phyloP scores from a whole-genome alignment of 2,113 vertebrate species.

The Grammomys surdaster region DNA sequence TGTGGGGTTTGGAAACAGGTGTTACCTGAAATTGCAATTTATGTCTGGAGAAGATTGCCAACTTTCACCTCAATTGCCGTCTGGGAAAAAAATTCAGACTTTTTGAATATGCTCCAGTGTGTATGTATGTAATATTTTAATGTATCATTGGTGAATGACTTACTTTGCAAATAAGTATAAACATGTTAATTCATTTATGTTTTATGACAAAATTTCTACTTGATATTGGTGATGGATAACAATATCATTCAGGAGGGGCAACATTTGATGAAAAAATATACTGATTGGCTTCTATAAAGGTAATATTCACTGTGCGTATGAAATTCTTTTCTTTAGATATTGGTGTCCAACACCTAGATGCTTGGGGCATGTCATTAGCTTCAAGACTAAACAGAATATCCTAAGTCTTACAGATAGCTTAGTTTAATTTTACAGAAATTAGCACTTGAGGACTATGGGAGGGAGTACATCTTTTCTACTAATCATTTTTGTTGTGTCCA shows the following conservation, averaged over 20 bases:
- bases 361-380: neutral
- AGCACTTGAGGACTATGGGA: neutral
- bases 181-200: slow-evolving; percentile 63
- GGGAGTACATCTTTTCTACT: neutral
- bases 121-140: neutral
- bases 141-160: slow-evolving; percentile 38
- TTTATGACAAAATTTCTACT: slow-evolving; percentile 36
- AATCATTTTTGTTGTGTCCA: neutral
- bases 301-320: neutral
- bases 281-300: neutral
- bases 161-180: slow-evolving; percentile 50
- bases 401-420: neutral
- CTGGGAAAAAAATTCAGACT: slow-evolving; percentile 41
- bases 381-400: neutral
- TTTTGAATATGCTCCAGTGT: slow-evolving; percentile 47
- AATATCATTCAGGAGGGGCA: slow-evolving; percentile 15
- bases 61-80: slow-evolving; percentile 40
- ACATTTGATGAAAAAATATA: neutral
- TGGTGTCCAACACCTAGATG: neutral
- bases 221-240: slow-evolving; percentile 41
- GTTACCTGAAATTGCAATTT: slow-evolving; percentile 36
- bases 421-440: neutral
- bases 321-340: neutral
- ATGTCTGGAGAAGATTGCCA: slow-evolving; percentile 37
- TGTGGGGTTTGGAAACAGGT: neutral